phyloP scores from a whole-genome alignment of 2,797 vertebrate species.

The Pampus argenteus region DNA sequence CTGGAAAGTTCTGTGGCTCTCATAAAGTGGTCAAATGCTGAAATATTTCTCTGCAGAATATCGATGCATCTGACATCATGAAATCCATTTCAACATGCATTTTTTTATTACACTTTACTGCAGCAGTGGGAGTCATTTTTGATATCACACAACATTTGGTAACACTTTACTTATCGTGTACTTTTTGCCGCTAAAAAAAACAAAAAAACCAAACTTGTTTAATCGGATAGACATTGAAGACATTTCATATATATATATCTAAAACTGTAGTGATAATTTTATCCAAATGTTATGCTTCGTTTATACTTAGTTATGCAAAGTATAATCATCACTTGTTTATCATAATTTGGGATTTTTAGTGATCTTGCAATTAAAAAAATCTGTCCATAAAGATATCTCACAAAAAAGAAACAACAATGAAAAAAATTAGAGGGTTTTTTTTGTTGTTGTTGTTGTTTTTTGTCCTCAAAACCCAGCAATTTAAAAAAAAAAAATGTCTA shows the following conservation, averaged over 20 bases:
- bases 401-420: too few species aligned
- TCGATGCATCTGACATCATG: slow-evolving; percentile 18
- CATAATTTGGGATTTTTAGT: not conserved
- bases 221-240: not conserved
- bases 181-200: not conserved
- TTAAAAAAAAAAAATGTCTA: too few species aligned
- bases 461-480: too few species aligned
- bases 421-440: too few species aligned
- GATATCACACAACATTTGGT: slow-evolving; percentile 16
- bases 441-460: too few species aligned
- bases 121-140: slow-evolving; percentile 8
- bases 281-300: not conserved
- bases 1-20: slow-evolving; percentile 50
- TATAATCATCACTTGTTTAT: not conserved
- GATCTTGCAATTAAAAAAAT: not conserved
- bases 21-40: slow-evolving; percentile 45
- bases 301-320: not conserved
- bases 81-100: slow-evolving; percentile 31
- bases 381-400: too few species aligned
- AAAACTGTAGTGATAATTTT: not conserved
- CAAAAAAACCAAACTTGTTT: too few species aligned
- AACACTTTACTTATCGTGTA: slow-evolving; percentile 7
- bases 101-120: slow-evolving; percentile 35
- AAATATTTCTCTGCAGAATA: slow-evolving; percentile 28
- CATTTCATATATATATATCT: not conserved